Base-by-base conservation (phyloP, 1,140 invertebrate genomes). In the Cotesia typhae region DNA sequence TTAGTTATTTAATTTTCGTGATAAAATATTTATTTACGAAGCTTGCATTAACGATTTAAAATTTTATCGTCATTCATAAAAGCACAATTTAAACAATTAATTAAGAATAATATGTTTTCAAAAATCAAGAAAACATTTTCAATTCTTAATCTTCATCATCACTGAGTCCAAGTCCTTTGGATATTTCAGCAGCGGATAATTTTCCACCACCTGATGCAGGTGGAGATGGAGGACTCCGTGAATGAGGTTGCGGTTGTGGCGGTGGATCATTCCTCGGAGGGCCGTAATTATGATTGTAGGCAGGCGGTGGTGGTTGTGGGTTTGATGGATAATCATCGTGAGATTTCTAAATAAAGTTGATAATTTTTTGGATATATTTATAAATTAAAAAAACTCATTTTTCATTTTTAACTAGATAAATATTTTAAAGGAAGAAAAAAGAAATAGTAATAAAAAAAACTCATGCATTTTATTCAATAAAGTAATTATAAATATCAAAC, bases 171-270 rank as follows among this genome's bases (percentile, higher is more conserved):
- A 87, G 80, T 7, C 85, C 85, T 75, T 80, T 83, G 1, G 85
- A 85, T 68, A 87, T 87, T 75, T 87, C 85, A 20, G 82, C 83
- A 2, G 84, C 84, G 12, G 76, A 77, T 37, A 86, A 73, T 76
- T 83, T 85, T 4, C 75, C 70, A 28, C 81, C 81, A 20, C 81
- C 81, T 0, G 78, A 76, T 14, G 80, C 28, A 38, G 78, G 36
- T 36, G 78, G 77, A 35, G 81, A 75, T 41, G 14, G 78, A 6
- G 72, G 51, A 10, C 73, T 36, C 57, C 67, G 66, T 52, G 72
- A 35, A 36, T 74, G 59, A 37, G 80, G 72, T 38, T 70, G 74
- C 35, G 64, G 70, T 7, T 73, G 64, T 1, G 75, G 68, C 4
- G 76, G 74, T 53, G 70, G 72, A 65, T 69, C 60, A 64, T 60